A percentile compares a stretch with the other conserved stretches of the same genome.
Conservation (phyloP, 2,113 vertebrate genomes). For the Chrysemys picta region DNA sequence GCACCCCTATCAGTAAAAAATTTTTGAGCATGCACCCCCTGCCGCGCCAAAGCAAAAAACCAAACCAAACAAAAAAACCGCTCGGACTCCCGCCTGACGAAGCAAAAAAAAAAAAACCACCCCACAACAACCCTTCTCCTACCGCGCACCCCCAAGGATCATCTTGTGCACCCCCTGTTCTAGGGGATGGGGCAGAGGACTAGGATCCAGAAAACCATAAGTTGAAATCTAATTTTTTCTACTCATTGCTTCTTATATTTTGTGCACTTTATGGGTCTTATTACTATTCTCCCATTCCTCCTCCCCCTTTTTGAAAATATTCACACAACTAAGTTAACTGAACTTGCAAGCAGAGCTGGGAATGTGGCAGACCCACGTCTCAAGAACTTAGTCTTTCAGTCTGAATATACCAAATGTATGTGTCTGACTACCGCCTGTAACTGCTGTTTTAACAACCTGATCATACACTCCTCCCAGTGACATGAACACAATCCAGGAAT, state of each 20-base stretch:
- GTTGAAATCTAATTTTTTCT: background rate
- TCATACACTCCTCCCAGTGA: background rate
- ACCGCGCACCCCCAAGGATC: too few relatives aligned
- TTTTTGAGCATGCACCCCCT: too few relatives aligned
- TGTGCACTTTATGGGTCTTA: background rate
- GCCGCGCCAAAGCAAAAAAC: too few relatives aligned
- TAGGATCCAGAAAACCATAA: rapidly evolving
- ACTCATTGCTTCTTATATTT: rapidly evolving
- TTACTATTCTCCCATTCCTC: background rate
- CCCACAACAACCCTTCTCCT: too few relatives aligned
- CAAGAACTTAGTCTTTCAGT: background rate
- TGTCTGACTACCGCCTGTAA: background rate
- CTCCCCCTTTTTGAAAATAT: background rate
- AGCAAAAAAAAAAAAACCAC: too few relatives aligned
- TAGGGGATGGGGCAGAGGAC: background rate
- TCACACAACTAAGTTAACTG: background rate
- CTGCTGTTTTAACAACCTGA: background rate
- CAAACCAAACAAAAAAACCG: too few relatives aligned
- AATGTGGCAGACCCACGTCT: background rate
- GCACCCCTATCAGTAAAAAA: too few relatives aligned
- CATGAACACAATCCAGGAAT: background rate
- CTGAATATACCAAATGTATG: background rate
- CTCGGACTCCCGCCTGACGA: too few relatives aligned
- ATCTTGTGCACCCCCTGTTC: too few relatives aligned
- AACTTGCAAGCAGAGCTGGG: background rate